These are phyloP conservation scores for Hipparchia sbordonii DNA, from an alignment of 2,888 invertebrate species.

Conservation along the genomic window DNA sequence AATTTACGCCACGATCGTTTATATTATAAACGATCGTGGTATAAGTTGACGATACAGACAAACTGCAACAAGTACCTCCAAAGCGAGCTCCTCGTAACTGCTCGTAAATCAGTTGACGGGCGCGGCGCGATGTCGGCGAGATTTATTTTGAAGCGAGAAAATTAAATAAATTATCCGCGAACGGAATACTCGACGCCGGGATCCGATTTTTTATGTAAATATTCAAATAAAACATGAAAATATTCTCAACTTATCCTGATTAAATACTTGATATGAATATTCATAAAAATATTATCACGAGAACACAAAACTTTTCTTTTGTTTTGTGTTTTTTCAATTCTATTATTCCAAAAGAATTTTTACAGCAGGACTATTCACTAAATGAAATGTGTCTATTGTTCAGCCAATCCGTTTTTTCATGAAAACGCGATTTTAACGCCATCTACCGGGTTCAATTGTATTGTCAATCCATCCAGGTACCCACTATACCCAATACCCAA, in stretches of 20 bases:
- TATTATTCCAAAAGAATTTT: too few relatives aligned
- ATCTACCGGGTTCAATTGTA: too few relatives aligned
- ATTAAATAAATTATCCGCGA: constrained; percentile 8
- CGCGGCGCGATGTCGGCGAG: background rate
- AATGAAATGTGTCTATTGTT: too few relatives aligned
- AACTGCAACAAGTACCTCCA: background rate
- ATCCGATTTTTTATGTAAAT: constrained; percentile 10
- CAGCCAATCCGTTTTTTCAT: too few relatives aligned
- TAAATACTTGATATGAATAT: constrained; percentile 14
- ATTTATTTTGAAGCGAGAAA: constrained; percentile 11
- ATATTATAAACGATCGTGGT: background rate
- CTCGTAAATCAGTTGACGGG: background rate
- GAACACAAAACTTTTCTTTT: background rate
- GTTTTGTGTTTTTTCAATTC: background rate
- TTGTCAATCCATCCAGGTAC: too few relatives aligned
- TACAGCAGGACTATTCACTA: too few relatives aligned
- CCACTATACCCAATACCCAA: too few relatives aligned
- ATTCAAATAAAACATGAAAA: constrained; percentile 16
- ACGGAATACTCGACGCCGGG: background rate
- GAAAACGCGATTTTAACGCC: too few relatives aligned
- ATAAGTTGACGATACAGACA: background rate
- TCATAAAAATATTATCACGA: constrained; percentile 4
- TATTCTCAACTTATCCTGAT: constrained; percentile 12
- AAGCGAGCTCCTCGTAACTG: too few relatives aligned
- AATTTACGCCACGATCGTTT: too few relatives aligned